These are phyloP conservation scores for Malacoraja senta DNA, from an alignment of 2,797 vertebrate species.

Conservation along the genomic window DNA sequence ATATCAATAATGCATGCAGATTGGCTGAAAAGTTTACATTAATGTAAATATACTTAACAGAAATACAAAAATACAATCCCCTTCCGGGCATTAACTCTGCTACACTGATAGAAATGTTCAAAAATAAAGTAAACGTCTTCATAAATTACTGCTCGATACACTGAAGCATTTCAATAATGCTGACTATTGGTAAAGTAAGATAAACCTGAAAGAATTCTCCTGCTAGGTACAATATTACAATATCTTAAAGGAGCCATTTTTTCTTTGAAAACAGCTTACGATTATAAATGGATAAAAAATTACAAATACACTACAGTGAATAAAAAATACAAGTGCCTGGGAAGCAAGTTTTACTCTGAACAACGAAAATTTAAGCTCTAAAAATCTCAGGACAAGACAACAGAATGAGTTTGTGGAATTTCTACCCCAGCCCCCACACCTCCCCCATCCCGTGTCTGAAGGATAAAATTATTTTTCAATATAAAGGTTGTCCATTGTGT, in stretches of 20 bases:
- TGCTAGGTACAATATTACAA: conserved; percentile 16
- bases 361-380: neutral
- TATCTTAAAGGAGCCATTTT: conserved; percentile 5
- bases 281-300: conserved; percentile 36
- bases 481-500: conserved; percentile 20
- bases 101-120: conserved; percentile 37
- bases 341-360: conserved; percentile 54
- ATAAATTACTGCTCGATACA: conserved; percentile 35
- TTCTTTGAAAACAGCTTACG: conserved; percentile 28
- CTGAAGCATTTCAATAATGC: conserved; percentile 28
- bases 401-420: neutral
- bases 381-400: conserved; percentile 32
- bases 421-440: neutral
- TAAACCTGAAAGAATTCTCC: conserved; percentile 25
- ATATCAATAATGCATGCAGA: conserved; percentile 22
- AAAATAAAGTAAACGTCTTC: conserved; percentile 38
- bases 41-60: conserved; percentile 34
- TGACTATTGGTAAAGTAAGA: conserved; percentile 33
- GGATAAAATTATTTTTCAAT: neutral
- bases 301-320: conserved; percentile 44
- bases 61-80: conserved; percentile 38
- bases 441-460: neutral
- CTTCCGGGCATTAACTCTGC: conserved; percentile 17
- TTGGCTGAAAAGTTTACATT: conserved; percentile 28
- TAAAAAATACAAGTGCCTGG: conserved; percentile 58